Evolutionary conservation across 2,797 vertebrate species (phyloP).

Genomic region (Poecilia gillii): DNA sequence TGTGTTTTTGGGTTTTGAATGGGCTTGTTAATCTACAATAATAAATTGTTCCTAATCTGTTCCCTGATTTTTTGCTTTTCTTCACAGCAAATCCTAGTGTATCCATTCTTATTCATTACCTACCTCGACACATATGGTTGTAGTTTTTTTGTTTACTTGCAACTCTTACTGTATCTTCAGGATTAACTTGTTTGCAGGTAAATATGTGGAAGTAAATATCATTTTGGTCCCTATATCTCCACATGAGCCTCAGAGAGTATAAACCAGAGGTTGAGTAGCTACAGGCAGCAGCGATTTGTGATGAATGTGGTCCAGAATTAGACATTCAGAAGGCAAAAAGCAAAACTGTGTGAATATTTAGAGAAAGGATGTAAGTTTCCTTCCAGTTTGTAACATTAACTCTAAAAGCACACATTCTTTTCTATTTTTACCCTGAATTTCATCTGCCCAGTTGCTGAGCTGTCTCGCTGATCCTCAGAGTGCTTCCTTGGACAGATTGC

Average conservation of each 20-base stretch:
- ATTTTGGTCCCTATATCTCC: background rate
- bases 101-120: background rate
- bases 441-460: conserved; percentile 28
- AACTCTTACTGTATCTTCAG: background rate
- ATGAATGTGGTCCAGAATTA: background rate
- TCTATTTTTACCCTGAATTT: conserved; percentile 23
- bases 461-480: conserved; percentile 51
- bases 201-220: background rate
- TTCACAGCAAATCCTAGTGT: background rate
- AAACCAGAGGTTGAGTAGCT: background rate
- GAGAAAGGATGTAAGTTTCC: conserved; percentile 8
- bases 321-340: background rate
- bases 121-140: background rate
- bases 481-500: conserved; percentile 41
- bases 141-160: background rate
- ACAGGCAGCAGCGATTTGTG: background rate
- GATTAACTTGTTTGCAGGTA: background rate
- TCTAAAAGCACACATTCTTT: conserved; percentile 10
- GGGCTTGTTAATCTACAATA: too few relatives aligned
- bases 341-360: background rate
- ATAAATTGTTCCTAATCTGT: too few relatives aligned
- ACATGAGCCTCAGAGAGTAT: background rate
- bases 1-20: too few relatives aligned
- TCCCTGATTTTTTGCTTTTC: background rate
- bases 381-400: conserved; percentile 26